Conservation (phyloP, 2,888 invertebrate species). For the Marasmarcha lunaedactyla region DNA sequence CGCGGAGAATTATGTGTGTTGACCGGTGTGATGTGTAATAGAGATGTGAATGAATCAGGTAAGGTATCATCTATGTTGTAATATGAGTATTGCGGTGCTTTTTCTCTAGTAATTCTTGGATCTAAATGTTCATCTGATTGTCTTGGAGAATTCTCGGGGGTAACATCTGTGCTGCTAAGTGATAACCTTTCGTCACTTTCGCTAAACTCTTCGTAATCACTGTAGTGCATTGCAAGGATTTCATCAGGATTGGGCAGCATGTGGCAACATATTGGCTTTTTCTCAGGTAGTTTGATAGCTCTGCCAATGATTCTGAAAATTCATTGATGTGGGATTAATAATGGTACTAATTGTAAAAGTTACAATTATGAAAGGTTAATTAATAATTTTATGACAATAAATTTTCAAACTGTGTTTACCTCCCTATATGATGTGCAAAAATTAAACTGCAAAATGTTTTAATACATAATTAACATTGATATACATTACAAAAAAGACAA, state of each 20-base stretch:
- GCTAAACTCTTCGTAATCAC: conserved; percentile 49
- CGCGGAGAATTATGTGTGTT: conserved; percentile 44
- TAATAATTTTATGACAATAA: no score
- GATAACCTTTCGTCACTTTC: conserved; percentile 57
- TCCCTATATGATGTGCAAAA: no score
- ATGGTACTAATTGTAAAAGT: no score
- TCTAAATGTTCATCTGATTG: conserved; percentile 19
- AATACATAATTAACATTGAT: no score
- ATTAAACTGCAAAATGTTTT: no score
- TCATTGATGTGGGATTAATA: conserved; percentile 14
- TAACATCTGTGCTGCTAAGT: conserved; percentile 54
- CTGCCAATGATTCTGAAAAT: conserved; percentile 52
- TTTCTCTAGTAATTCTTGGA: conserved; percentile 33
- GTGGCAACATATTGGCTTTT: conserved; percentile 21
- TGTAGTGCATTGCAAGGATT: conserved; percentile 55
- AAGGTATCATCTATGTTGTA: conserved; percentile 31
- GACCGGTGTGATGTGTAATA: conserved; percentile 57
- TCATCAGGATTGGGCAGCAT: conserved; percentile 54
- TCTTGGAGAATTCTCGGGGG: conserved; percentile 56
- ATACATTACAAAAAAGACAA: no score
- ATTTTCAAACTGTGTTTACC: no score
- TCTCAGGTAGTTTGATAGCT: conserved; percentile 42
- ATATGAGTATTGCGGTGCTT: conserved; percentile 27
- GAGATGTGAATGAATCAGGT: conserved; percentile 46
- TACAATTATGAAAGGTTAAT: no score